Base-by-base conservation (phyloP, 2,113 vertebrate species). In the Megaceryle maxima region DNA sequence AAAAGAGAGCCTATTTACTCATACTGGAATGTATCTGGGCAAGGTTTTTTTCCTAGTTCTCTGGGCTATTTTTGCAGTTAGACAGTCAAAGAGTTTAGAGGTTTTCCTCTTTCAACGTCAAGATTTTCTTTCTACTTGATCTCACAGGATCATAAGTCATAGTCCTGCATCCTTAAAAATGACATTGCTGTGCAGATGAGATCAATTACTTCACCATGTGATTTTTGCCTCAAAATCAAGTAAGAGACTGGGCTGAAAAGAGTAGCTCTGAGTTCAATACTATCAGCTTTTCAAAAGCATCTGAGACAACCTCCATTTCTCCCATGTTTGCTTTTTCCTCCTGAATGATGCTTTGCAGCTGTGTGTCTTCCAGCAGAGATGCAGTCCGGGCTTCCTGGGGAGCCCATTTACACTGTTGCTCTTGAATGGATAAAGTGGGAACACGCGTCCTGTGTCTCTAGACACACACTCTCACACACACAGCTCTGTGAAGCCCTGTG, bases 371-470 rank as follows among this genome's bases (percentile, higher is more conserved):
- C 83, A 93, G 77, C 67, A 64, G 57, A 4, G 2, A 53, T 51
- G 69, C 92, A 64, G 91, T 44, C 62, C 13, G 53, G 57, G 22
- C 28, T 95, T 94, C 88, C 94, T 10, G 37, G 94, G 74, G 92
- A 97, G 37, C 59, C 91, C 91, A 81, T 96, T 96, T 79, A 59
- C 77, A 85, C 91, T 89, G 39, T 1, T 92, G 69, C 29, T 91
- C 88, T 96, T 76, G 70, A 94, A 93, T 25, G 37, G 77, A 70
- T 94, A 6, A 95, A 97, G 96, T 89, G 87, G 73, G 95, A 95
- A 67, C 95, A 91, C 74, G 43, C 8, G 77, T 39, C 91, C 88
- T 35, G 37, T 21, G 56, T 69, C 92, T 86, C 95, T 24, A 70
- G 64, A 81, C 28, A 11, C 90, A 53, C 87, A 53, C 3, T 0